These are phyloP conservation scores for Phortica okadai DNA, from an alignment of 2,888 invertebrate species.

Conservation along the genomic window DNA sequence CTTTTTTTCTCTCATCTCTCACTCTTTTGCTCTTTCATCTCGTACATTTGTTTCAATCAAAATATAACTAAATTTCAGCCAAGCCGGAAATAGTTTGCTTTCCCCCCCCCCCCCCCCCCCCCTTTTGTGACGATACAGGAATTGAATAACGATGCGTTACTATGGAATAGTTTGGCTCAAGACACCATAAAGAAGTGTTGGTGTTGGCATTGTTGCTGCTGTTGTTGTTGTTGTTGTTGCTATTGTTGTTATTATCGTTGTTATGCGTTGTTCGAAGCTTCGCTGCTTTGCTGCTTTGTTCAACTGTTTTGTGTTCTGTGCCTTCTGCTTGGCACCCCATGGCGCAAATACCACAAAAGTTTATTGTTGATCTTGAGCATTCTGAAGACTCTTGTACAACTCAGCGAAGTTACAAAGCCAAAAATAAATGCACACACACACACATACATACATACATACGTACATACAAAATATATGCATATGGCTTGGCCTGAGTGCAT, in stretches of 20 bases:
- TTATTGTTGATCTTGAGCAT: slow-evolving; percentile 25
- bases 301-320: background rate
- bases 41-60: too few species aligned
- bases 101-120: too few species aligned
- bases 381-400: background rate
- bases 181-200: background rate
- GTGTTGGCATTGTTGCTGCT: slow-evolving; percentile 28
- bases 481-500: too few species aligned
- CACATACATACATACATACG: too few species aligned
- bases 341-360: slow-evolving; percentile 55
- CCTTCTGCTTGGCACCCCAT: slow-evolving; percentile 50
- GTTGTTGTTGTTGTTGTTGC: slow-evolving; percentile 44
- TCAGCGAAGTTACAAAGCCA: slow-evolving; percentile 3
- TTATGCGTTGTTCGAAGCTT: slow-evolving; percentile 25
- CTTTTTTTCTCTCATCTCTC: too few species aligned
- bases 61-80: too few species aligned
- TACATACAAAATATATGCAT: too few species aligned
- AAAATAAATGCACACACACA: background rate
- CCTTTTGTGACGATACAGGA: too few species aligned
- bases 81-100: too few species aligned
- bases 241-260: slow-evolving; percentile 2
- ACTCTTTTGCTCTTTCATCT: too few species aligned
- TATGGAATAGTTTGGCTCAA: too few species aligned
- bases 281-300: slow-evolving; percentile 40
- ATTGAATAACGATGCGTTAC: too few species aligned